Conservation (phyloP, 1,140 invertebrate species). For the Formica selysi region DNA sequence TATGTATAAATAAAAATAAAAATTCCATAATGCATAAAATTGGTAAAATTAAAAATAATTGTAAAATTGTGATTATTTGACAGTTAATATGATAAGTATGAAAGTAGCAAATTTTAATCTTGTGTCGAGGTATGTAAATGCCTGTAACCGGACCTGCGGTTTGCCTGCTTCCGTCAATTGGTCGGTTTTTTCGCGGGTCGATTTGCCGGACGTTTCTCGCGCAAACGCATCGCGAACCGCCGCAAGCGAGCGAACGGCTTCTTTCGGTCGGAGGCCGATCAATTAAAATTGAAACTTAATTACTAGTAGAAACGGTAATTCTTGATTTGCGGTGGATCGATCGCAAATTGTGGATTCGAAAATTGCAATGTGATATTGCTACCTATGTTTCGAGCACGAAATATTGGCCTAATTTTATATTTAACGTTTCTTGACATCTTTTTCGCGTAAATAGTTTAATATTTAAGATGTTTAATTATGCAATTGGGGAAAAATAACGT, state of each 20-base stretch:
- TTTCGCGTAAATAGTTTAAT: not conserved
- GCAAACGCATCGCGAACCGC: constrained; percentile 71
- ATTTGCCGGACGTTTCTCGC: constrained; percentile 77
- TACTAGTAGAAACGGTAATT: constrained; percentile 23
- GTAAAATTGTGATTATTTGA: not conserved
- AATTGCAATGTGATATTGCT: not conserved
- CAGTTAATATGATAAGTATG: not conserved
- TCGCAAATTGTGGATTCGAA: not conserved
- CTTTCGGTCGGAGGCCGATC: constrained; percentile 22
- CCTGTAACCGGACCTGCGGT: constrained; percentile 5
- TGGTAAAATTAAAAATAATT: not conserved
- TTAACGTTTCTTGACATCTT: not conserved
- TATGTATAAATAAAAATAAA: not conserved
- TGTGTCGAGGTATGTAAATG: constrained; percentile 18
- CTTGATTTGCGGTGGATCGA: not conserved
- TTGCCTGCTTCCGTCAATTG: constrained; percentile 66
- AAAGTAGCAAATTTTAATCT: constrained; percentile 12
- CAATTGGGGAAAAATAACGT: not conserved
- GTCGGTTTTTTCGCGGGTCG: constrained; percentile 84
- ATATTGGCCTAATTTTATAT: not conserved
- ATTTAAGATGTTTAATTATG: not conserved
- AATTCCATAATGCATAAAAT: not conserved
- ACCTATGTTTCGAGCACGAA: not conserved
- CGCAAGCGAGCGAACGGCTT: not conserved
- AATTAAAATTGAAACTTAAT: constrained; percentile 50